These are phyloP conservation scores for Acrobasis repandana DNA, from an alignment of 2,888 invertebrate genomes.

Conservation along the genomic window DNA sequence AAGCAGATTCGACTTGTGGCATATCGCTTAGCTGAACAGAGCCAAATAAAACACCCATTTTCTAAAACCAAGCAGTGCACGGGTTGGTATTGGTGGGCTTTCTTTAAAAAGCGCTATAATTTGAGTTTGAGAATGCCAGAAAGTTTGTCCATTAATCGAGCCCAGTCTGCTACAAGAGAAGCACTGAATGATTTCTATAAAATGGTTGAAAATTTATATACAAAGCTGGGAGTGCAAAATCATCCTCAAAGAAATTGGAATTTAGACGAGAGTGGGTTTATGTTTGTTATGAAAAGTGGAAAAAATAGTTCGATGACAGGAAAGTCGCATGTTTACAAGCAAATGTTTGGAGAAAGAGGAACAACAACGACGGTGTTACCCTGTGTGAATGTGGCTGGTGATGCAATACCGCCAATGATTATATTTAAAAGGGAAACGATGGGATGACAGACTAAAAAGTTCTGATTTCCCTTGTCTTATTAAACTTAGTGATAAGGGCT, in stretches of 20 bases:
- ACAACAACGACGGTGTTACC: not conserved
- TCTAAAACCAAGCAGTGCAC: too few relatives aligned
- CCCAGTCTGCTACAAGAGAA: not conserved
- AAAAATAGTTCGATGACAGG: too few relatives aligned
- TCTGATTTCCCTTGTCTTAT: not conserved
- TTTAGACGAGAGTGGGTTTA: too few relatives aligned
- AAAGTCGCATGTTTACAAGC: not conserved
- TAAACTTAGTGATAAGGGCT: not conserved
- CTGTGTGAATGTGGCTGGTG: not conserved
- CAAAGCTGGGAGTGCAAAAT: too few relatives aligned
- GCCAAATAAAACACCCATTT: conserved; percentile 18
- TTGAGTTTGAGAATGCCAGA: not conserved
- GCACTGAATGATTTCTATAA: not conserved
- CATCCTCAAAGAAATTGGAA: too few relatives aligned
- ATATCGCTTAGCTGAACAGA: conserved; percentile 25
- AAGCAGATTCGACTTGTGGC: conserved; percentile 26
- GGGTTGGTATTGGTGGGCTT: too few relatives aligned
- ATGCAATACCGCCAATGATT: not conserved
- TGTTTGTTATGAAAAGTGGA: too few relatives aligned
- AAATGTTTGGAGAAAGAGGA: not conserved
- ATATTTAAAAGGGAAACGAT: not conserved
- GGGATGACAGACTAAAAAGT: not conserved
- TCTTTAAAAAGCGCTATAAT: too few relatives aligned
- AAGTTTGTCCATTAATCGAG: not conserved
- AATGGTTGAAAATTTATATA: not conserved